These are phyloP conservation scores for Cryptoblepharus egeriae DNA, from an alignment of 2,797 vertebrate species.

Conservation along the genomic window DNA sequence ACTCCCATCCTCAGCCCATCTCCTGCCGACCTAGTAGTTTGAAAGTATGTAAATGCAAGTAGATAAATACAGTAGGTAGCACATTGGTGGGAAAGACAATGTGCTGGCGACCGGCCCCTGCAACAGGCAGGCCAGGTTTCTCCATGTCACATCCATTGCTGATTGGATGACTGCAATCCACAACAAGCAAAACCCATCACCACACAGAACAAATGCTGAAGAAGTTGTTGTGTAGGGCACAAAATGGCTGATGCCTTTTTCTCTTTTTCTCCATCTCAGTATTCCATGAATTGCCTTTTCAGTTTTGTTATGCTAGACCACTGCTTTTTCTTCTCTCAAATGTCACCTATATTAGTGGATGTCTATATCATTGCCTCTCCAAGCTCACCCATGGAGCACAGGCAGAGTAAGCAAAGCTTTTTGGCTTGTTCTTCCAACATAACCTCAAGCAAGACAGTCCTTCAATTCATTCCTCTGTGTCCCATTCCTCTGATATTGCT, in stretches of 20 bases:
- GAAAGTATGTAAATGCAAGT: too few species aligned
- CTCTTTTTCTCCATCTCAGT: not conserved
- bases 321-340: constrained; percentile 3
- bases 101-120: too few species aligned
- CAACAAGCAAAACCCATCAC: too few species aligned
- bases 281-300: constrained; percentile 8
- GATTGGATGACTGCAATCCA: too few species aligned
- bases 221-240: not conserved
- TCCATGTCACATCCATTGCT: too few species aligned
- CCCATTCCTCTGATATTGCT: constrained; percentile 31
- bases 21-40: too few species aligned
- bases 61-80: too few species aligned
- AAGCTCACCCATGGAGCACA: constrained; percentile 22
- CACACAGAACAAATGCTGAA: too few species aligned
- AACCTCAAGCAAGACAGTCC: constrained; percentile 1
- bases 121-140: too few species aligned
- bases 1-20: too few species aligned
- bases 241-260: not conserved
- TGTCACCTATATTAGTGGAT: constrained; percentile 15
- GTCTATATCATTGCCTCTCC: not conserved
- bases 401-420: constrained; percentile 13
- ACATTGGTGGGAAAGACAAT: too few species aligned
- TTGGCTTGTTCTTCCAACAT: constrained; percentile 1
- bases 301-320: constrained; percentile 29
- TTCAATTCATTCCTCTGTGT: constrained; percentile 12